Evolutionary conservation across 2,113 vertebrate species (phyloP).

Genomic region (Catharus bicknelli): DNA sequence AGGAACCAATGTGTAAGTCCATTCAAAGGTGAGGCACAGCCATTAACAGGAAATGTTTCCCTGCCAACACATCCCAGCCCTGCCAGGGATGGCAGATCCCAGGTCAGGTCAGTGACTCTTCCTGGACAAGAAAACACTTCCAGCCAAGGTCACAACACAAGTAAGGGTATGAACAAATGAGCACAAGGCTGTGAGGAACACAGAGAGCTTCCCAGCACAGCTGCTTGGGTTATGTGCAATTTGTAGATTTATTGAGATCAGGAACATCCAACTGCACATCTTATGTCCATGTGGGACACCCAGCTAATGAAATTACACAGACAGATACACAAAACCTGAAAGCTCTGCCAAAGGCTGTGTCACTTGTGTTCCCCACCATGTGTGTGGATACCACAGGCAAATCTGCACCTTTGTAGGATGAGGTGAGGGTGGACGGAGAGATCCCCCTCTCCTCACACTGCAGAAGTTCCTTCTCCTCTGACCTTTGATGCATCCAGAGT

Average conservation of each 20-base stretch:
- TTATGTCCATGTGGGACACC: not conserved
- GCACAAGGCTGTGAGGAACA: not conserved
- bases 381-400: not conserved
- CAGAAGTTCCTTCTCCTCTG: not conserved
- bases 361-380: rapidly evolving
- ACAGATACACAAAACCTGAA: not conserved
- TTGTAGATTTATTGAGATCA: not conserved
- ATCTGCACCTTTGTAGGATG: not conserved
- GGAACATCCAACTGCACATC: not conserved
- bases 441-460: not conserved
- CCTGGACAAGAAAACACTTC: not conserved
- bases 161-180: not conserved
- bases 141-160: not conserved
- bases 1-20: not conserved
- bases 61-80: not conserved
- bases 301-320: not conserved
- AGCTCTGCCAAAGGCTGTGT: not conserved
- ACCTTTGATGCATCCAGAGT: not conserved
- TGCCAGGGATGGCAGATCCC: not conserved
- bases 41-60: not conserved
- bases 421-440: not conserved
- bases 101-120: not conserved
- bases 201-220: not conserved
- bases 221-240: not conserved
- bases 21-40: not conserved